phyloP scores from a whole-genome alignment of 2,888 invertebrate genomes.

The Tenthredo amoena region DNA sequence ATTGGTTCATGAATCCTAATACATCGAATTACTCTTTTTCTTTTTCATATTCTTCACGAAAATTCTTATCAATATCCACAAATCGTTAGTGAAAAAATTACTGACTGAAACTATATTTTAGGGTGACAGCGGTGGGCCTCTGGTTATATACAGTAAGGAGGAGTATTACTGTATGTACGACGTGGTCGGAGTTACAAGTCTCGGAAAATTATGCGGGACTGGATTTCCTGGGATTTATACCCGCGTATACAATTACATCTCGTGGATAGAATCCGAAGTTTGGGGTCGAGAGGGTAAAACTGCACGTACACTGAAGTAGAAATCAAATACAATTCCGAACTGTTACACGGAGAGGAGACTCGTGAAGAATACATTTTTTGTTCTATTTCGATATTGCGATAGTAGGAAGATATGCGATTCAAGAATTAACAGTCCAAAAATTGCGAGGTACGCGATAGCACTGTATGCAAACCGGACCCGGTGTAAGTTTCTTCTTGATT shows the following conservation, averaged over 20 bases:
- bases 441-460: background rate
- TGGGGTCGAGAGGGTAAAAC: slow-evolving; percentile 76
- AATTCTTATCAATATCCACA: background rate
- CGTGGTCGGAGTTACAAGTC: slow-evolving; percentile 80
- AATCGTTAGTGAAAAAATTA: background rate
- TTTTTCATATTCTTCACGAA: background rate
- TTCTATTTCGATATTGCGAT: background rate
- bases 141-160: slow-evolving; percentile 76
- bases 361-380: background rate
- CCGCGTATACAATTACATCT: slow-evolving; percentile 79
- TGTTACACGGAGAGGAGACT: background rate
- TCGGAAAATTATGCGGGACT: slow-evolving; percentile 77
- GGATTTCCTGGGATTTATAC: slow-evolving; percentile 82
- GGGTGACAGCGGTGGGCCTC: slow-evolving; percentile 86
- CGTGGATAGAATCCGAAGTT: slow-evolving; percentile 82
- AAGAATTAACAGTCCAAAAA: background rate
- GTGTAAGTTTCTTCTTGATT: background rate
- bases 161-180: slow-evolving; percentile 79
- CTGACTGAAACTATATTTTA: slow-evolving; percentile 64
- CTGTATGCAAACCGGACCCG: too few relatives aligned
- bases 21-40: background rate
- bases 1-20: background rate
- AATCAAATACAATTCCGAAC: background rate
- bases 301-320: background rate
- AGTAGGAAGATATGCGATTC: background rate